Percentiles rank a stretch among this genome's conserved stretches.
Evolutionary conservation across 2,797 vertebrate genomes (phyloP).

Genomic region (Sebastes kiyomatsui): DNA sequence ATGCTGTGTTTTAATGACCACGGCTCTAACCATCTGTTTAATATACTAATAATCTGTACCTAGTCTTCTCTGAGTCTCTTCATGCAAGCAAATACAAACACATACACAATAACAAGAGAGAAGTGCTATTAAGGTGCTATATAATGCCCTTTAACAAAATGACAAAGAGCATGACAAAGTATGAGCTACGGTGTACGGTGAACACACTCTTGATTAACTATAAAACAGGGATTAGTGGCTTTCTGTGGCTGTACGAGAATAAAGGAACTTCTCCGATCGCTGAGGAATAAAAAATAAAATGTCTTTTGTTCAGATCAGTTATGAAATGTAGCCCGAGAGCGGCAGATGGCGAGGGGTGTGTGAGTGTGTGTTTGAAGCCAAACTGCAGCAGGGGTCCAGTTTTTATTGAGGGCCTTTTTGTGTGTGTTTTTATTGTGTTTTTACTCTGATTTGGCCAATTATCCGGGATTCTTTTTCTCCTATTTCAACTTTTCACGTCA

Average conservation of each 20-base stretch:
- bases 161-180: not conserved
- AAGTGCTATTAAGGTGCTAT: not conserved
- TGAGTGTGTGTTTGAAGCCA: slow-evolving; percentile 15
- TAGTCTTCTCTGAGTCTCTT: not conserved
- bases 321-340: slow-evolving; percentile 23
- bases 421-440: not conserved
- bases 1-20: slow-evolving; percentile 9
- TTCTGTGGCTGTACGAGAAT: not conserved
- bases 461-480: not conserved
- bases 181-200: not conserved
- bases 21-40: slow-evolving; percentile 43
- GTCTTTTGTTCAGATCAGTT: slow-evolving; percentile 23
- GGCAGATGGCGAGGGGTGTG: slow-evolving; percentile 35
- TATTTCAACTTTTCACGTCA: not conserved
- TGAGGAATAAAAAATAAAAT: not conserved
- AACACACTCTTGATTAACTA: slow-evolving; percentile 7
- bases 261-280: not conserved
- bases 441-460: not conserved
- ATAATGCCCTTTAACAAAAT: not conserved
- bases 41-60: slow-evolving; percentile 14
- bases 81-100: not conserved
- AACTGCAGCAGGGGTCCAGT: slow-evolving; percentile 13
- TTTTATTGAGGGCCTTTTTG: not conserved
- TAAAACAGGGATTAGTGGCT: slow-evolving; percentile 19
- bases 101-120: not conserved